phyloP scores from a whole-genome alignment of 2,797 vertebrate genomes.

The Enteromius mattozi region DNA sequence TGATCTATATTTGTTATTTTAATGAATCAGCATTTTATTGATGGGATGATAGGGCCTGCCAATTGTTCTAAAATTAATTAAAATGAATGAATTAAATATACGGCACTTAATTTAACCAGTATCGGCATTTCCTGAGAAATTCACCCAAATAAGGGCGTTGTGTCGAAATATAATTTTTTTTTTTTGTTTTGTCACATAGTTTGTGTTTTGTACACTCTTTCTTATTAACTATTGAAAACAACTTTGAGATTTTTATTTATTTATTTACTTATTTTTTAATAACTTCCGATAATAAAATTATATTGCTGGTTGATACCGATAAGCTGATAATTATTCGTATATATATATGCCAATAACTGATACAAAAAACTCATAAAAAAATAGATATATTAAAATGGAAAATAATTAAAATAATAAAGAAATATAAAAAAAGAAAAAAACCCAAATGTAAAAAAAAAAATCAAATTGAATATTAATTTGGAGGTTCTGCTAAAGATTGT shows the following conservation, averaged over 20 bases:
- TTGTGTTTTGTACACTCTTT: neutral
- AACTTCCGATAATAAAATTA: neutral
- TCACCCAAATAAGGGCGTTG: neutral
- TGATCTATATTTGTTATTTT: neutral
- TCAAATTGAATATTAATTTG: neutral
- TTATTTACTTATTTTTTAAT: neutral
- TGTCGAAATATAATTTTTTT: neutral
- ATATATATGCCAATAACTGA: neutral
- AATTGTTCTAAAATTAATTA: neutral
- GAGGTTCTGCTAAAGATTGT: neutral
- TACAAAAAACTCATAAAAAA: too few relatives aligned
- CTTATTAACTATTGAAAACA: neutral
- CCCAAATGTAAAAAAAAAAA: too few relatives aligned
- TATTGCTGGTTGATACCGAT: neutral
- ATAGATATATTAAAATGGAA: too few relatives aligned
- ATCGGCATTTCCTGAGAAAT: neutral
- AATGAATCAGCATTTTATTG: neutral
- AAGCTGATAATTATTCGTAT: neutral
- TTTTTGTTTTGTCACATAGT: neutral
- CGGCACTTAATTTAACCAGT: neutral
- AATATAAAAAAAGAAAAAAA: neutral
- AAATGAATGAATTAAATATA: neutral
- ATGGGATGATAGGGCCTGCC: neutral
- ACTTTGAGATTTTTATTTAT: neutral
- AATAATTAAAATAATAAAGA: too few relatives aligned